A percentile compares a stretch with the other conserved stretches of the same genome.
phyloP scores from a whole-genome alignment of 2,113 vertebrate species.

The Dicaeum eximium region DNA sequence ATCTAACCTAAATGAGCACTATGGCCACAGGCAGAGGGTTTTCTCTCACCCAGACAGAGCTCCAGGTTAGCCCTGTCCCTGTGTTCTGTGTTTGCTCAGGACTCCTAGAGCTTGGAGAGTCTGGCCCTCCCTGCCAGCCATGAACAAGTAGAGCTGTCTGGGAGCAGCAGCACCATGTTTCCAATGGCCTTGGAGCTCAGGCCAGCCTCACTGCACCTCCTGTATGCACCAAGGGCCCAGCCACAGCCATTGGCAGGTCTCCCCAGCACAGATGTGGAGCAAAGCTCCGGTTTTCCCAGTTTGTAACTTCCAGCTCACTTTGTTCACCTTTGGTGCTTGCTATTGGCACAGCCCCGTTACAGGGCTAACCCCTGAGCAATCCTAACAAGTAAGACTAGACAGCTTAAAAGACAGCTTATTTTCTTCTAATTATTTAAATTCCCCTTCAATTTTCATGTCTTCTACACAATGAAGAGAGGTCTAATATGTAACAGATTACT shows the following conservation, averaged over 20 bases:
- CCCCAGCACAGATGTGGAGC: not conserved
- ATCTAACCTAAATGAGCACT: not conserved
- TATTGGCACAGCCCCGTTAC: not conserved
- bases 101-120: not conserved
- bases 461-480: not conserved
- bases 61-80: not conserved
- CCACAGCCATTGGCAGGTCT: fast-evolving
- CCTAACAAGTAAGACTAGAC: not conserved
- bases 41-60: not conserved
- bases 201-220: not conserved
- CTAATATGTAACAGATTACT: conserved; percentile 48
- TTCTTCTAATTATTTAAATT: not conserved
- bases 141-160: not conserved
- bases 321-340: not conserved
- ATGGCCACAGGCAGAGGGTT: not conserved
- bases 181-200: not conserved
- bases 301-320: not conserved
- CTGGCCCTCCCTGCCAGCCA: not conserved
- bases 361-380: not conserved
- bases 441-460: not conserved
- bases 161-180: not conserved
- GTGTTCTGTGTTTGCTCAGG: not conserved
- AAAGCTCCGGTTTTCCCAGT: not conserved
- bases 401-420: not conserved
- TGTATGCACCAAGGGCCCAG: fast-evolving